Base-by-base conservation (phyloP, 2,888 invertebrate species). In the Eurytoma californica region DNA sequence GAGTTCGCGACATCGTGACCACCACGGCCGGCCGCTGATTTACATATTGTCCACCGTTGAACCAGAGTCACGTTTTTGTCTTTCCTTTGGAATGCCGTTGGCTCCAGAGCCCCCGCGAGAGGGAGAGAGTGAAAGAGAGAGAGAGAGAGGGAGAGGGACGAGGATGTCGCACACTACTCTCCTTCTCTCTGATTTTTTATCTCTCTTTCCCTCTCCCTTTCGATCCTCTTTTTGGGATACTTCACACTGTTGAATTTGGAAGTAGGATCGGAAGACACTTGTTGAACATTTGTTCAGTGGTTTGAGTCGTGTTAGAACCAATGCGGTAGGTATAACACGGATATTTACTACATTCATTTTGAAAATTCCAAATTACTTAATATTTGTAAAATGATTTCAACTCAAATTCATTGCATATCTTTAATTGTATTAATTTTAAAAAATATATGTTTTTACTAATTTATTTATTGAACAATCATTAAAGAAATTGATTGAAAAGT, bases 1-100 rank as follows among this genome's bases (percentile, higher is more conserved):
- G 90, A 89, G 90, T 90, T 90, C 89, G 90, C 90, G 90, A 90
- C 90, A 89, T 90, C 90, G 90, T 90, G 90, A 90, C 90, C 88
- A 87, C 85, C 87, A 65, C 16, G 18, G 61, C 87, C 88, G 87
- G 88, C 88, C 88, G 84, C 89, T 90, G 88, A 90, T 90, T 90
- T 90, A 90, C 90, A 90, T 90, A 90, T 90, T 89, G 89, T 89
- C 89, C 88, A 88, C 86, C 86, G 86, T 84, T 85, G 86, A 87
- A 85, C 83, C 87, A 86, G 84, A 86, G 85, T 88, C 87, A 86
- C 85, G 86, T 89, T 87, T 89, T 89, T 88, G 87, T 90, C 83
- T 84, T 85, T 84, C 83, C 83, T 90, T 90, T 89, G 88, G 88
- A 90, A 90, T 90, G 88, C 88, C 88, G 84, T 78, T 82, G 76